A percentile compares a stretch with the other conserved stretches of the same genome.
phyloP scores from a whole-genome alignment of 2,797 vertebrate genomes.

The Labroides dimidiatus region DNA sequence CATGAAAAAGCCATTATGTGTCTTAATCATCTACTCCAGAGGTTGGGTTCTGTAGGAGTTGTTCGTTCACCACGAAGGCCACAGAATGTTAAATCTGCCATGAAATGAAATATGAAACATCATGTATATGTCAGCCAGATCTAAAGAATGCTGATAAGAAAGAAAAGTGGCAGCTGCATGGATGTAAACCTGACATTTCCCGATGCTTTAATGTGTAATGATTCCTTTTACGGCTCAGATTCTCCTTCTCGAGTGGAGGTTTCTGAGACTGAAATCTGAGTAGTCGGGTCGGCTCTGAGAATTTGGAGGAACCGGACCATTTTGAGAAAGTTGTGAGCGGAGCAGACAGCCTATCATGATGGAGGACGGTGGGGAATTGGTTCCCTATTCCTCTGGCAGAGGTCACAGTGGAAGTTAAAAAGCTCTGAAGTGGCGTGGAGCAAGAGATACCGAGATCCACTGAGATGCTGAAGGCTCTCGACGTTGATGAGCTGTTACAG shows the following conservation, averaged over 20 bases:
- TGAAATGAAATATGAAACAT: not conserved
- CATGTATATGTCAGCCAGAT: not conserved
- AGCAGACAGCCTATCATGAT: constrained; percentile 19
- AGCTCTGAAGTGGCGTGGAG: constrained; percentile 11
- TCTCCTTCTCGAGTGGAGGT: too few species aligned
- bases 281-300: not conserved
- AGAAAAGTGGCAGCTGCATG: not conserved
- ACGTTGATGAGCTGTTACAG: constrained; percentile 17
- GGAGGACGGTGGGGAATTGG: constrained; percentile 2
- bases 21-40: not conserved
- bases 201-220: not conserved
- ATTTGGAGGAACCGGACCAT: not conserved
- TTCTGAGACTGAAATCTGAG: too few species aligned
- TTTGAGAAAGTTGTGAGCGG: constrained; percentile 18
- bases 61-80: not conserved
- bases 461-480: not conserved
- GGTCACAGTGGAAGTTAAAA: constrained; percentile 35
- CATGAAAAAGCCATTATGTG: not conserved
- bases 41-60: not conserved
- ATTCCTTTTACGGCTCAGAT: constrained; percentile 3
- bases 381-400: constrained; percentile 14
- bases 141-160: not conserved
- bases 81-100: not conserved
- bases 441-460: constrained; percentile 12
- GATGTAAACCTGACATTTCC: not conserved